Conservation (phyloP, 2,113 vertebrate genomes). For the Carassius gibelio region DNA sequence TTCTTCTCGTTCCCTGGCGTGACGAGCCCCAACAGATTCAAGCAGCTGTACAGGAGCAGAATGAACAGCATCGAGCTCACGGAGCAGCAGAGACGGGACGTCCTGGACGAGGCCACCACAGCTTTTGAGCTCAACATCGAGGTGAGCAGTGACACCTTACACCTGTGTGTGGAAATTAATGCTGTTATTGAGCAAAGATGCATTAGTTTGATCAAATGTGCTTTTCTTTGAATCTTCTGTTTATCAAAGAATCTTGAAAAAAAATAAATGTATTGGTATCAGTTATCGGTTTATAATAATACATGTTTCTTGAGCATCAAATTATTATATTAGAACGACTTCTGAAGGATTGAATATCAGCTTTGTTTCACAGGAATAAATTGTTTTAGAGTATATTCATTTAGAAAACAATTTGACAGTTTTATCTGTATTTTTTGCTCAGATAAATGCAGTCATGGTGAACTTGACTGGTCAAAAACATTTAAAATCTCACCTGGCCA, state of each 20-base stretch:
- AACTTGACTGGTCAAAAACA: background rate
- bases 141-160: constrained; percentile 55
- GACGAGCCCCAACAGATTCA: constrained; percentile 86
- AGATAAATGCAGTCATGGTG: background rate
- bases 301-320: too few species aligned
- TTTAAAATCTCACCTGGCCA: background rate
- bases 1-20: constrained; percentile 89
- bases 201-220: background rate
- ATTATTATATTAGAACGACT: too few species aligned
- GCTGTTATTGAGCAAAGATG: background rate
- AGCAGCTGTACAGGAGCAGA: constrained; percentile 90
- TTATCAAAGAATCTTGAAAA: too few species aligned
- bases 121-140: constrained; percentile 84
- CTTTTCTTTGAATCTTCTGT: too few species aligned
- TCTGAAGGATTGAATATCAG: background rate
- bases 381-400: background rate
- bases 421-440: background rate
- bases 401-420: background rate
- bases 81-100: constrained; percentile 64
- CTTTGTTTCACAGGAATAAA: background rate
- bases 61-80: constrained; percentile 89
- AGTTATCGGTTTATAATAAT: too few species aligned
- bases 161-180: too few species aligned
- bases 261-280: too few species aligned
- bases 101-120: constrained; percentile 83